Base-by-base conservation (phyloP, 2,113 vertebrate species). In the Nycticebus coucang region DNA sequence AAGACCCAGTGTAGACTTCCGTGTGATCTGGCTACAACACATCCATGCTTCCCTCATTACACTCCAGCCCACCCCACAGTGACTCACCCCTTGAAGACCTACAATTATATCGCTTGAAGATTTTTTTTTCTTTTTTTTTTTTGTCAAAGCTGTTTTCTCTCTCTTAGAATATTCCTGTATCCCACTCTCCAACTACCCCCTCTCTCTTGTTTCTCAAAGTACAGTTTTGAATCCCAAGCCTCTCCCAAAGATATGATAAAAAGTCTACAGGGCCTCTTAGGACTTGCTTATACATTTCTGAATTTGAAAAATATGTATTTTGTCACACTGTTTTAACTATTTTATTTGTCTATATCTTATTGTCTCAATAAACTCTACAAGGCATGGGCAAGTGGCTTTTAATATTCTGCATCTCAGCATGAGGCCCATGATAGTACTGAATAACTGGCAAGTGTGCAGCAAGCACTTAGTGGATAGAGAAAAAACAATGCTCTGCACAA, bases 201-300 rank as follows among this genome's bases (percentile, higher is more conserved):
- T 81, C 6, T 93, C 12, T 68, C 62, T 88, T 30, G 50, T n/a
- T 94, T 96, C 83, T 55, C 66, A 83, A 93, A 92, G 22, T 57
- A 12, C 35, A 92, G 33, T 12, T 96, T 96, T 93, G 35, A 41
- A 77, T 80, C 30, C 37, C 74, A 96, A 53, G 69, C 4, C 33
- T 79, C 55, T 33, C 28, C 15, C 19, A 83, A 53, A 30, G 45
- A 85, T 21, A 57, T 66, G 24, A 90, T 68, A 41, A n/a, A 62
- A 83, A 93, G 64, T 22, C 37, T 41, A 12, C 10, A 33, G 28
- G 26, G 13, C 1, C 62, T 78, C 78, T 95, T 74, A 64, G 75
- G 77, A 87, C 35, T 95, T 91, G 37, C 53, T 55, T 64, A 4
- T 50, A 68, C 26, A 81, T 78, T 88, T 68, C 60, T 89, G 17